Evolutionary conservation across 1,140 invertebrate genomes (phyloP).

Genomic region (Agraylea sexmaculata): DNA sequence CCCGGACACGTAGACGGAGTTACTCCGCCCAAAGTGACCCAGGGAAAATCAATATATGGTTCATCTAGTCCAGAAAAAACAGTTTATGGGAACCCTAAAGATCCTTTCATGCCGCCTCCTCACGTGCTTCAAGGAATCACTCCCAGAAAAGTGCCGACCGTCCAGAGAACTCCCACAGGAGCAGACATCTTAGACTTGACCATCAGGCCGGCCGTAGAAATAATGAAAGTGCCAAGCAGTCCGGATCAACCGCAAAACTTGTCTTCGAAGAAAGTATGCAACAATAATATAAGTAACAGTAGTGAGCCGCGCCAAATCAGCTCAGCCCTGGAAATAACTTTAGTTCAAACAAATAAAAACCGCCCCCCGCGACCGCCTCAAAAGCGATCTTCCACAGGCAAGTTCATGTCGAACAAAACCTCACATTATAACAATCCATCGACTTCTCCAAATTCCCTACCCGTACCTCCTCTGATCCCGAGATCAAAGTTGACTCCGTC

Average conservation of each 20-base stretch:
- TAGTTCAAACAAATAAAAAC: constrained; percentile 36
- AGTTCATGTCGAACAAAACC: constrained; percentile 33
- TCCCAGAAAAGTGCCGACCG: constrained; percentile 26
- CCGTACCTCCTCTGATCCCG: constrained; percentile 21
- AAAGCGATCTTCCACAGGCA: constrained; percentile 33
- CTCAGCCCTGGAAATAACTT: constrained; percentile 43
- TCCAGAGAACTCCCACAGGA: constrained; percentile 15
- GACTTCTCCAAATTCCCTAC: constrained; percentile 23
- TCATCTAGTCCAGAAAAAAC: constrained; percentile 46
- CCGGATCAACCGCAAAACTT: constrained; percentile 28
- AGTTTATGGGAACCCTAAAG: constrained; percentile 59
- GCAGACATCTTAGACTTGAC: constrained; percentile 41
- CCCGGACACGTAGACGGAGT: constrained; percentile 24
- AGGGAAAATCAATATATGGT: constrained; percentile 51
- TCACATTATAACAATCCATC: constrained; percentile 23
- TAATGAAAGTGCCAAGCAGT: constrained; percentile 30
- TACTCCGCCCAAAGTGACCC: constrained; percentile 47
- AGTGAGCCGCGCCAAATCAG: constrained; percentile 10
- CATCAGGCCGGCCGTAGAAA: constrained; percentile 36
- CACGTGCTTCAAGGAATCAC: constrained; percentile 29
- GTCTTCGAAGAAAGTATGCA: constrained; percentile 30
- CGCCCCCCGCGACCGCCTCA: constrained; percentile 26
- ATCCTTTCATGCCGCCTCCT: constrained; percentile 42
- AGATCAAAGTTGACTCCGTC: constrained; percentile 3
- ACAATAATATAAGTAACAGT: constrained; percentile 39